Evolutionary conservation across 2,888 invertebrate genomes (phyloP).

Genomic region (Chalcis sispes): DNA sequence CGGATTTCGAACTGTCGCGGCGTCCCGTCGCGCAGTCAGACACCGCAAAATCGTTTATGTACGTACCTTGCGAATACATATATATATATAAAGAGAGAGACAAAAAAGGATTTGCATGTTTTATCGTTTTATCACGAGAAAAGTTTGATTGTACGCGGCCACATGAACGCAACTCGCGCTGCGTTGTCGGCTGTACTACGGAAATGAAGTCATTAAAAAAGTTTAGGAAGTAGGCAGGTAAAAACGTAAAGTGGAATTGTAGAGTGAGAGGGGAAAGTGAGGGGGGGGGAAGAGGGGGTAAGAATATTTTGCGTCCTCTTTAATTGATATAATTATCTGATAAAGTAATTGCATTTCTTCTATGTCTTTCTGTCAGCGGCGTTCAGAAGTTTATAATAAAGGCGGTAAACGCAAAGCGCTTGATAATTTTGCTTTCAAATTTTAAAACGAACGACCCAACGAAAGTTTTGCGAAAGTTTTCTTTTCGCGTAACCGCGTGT

Average conservation of each 20-base stretch:
- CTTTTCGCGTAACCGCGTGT: no score
- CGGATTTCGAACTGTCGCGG: constrained; percentile 50
- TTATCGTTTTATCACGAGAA: constrained; percentile 45
- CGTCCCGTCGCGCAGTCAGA: constrained; percentile 40
- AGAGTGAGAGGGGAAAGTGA: no score
- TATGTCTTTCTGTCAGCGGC: not conserved
- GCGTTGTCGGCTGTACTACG: not conserved
- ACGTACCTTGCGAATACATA: constrained; percentile 7
- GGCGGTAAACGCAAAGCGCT: constrained; percentile 1
- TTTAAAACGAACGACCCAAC: constrained; percentile 24
- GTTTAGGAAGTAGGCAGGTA: not conserved
- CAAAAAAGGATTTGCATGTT: constrained; percentile 47
- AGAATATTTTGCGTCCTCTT: constrained; percentile 38
- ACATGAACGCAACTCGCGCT: not conserved
- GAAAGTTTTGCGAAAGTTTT: no score
- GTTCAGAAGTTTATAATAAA: constrained; percentile 32
- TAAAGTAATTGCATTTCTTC: constrained; percentile 12
- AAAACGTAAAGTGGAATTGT: no score
- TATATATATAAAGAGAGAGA: not conserved
- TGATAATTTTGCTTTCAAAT: not conserved
- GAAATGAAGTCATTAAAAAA: constrained; percentile 50
- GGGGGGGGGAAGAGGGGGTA: not conserved
- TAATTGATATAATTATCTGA: constrained; percentile 46
- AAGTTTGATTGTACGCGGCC: constrained; percentile 44
- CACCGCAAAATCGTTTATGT: no score